Base-by-base conservation (phyloP, 2,797 vertebrate species). In the Parambassis ranga region DNA sequence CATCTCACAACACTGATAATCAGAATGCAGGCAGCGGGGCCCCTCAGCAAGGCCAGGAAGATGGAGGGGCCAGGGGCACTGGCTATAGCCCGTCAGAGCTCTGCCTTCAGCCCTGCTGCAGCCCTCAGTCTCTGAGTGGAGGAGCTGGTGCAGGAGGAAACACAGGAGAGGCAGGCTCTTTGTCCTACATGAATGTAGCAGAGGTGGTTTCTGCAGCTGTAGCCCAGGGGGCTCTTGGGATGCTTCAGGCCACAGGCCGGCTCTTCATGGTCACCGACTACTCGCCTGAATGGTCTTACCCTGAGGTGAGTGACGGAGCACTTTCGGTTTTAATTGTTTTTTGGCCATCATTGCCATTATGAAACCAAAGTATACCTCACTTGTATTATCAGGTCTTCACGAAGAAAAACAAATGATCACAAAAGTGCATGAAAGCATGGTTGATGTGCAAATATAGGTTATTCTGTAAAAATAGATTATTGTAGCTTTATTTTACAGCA, bases 221-320 rank as follows among this genome's bases (percentile, higher is more conserved):
- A 0, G 95, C 95, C 63, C 96, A 96, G 73, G 93, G 95, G 71
- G 92, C 95, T 66, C 91, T 98, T 90, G 96, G 96, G 37, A 90
- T 98, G 94, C 94, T 99, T 39, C 98, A 98, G 91, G 96, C 96
- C 83, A 96, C 94, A 0, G 96, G 97, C 4, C 93, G 96, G 47
- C 92, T 99, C 87, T 98, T 99, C 92, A 95, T 99, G 95, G 97
- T 99, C 87, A 99, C 98, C 1, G 98, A 99, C 91, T 99, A 98
- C 86, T 99, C 98, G 28, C 98, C 97, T 1, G 98, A 99, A 82
- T 99, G 98, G 98, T 98, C 98, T 22, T 99, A 99, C 77, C 97
- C 98, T 3, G 98, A 99, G 97, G 98, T 98, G 78, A 92, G 95
- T 35, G 4, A 35, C 30, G 11, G 1, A 4, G 3, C 14, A 32